These are phyloP conservation scores for Sceloporus undulatus DNA, from an alignment of 2,113 vertebrate species.

Conservation along the genomic window DNA sequence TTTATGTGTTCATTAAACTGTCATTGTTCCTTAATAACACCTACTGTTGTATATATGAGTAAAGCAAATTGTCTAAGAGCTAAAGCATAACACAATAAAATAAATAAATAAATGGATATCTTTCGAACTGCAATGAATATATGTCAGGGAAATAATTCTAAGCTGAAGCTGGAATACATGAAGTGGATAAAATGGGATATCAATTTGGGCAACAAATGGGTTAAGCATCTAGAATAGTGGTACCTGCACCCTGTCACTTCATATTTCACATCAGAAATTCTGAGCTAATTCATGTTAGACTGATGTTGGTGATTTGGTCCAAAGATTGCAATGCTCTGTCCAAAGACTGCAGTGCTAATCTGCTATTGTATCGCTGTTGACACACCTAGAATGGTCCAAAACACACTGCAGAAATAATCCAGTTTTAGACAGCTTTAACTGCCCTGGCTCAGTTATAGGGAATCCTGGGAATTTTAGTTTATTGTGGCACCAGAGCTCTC, in stretches of 20 bases:
- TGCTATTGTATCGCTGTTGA: background rate
- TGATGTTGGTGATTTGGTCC: background rate
- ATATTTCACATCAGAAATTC: background rate
- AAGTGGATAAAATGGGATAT: background rate
- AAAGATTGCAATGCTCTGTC: background rate
- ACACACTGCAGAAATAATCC: background rate
- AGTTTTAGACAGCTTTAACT: too few species aligned
- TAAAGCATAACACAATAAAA: background rate
- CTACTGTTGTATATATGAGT: slow-evolving; percentile 16
- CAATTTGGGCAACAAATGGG: background rate
- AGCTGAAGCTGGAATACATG: background rate
- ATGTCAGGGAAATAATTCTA: background rate
- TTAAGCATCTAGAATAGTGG: background rate
- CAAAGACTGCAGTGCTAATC: background rate
- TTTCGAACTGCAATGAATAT: background rate
- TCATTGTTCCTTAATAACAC: slow-evolving; percentile 10
- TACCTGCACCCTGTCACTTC: background rate
- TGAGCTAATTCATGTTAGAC: background rate
- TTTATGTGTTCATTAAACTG: slow-evolving; percentile 27
- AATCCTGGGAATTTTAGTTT: too few species aligned
- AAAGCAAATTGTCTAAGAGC: slow-evolving; percentile 4
- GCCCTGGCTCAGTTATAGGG: too few species aligned
- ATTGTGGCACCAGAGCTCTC: too few species aligned
- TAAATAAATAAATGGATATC: slow-evolving; percentile 11
- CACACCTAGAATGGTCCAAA: too few species aligned